phyloP scores from a whole-genome alignment of 2,113 vertebrate genomes.

The Hippocampus guttulatus region DNA sequence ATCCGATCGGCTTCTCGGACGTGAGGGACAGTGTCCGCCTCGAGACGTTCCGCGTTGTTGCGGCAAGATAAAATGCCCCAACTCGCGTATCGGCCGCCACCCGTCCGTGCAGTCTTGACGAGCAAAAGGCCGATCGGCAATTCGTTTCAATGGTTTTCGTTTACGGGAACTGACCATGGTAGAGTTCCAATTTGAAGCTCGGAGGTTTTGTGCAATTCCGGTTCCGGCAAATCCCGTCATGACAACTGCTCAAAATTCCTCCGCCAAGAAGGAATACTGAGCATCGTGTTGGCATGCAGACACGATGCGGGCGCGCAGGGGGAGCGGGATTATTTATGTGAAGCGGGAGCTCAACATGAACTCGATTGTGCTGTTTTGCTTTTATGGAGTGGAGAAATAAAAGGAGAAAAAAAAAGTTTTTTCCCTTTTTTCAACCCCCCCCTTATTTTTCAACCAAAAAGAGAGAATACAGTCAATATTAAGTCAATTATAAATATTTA shows the following conservation, averaged over 20 bases:
- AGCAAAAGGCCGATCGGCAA: no score
- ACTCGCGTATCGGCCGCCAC: no score
- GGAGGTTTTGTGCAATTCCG: neutral
- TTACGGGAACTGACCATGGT: no score
- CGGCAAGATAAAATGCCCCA: no score
- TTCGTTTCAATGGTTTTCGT: no score
- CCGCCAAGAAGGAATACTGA: slow-evolving; percentile 37
- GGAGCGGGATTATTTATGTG: slow-evolving; percentile 54
- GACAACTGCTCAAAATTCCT: slow-evolving; percentile 33
- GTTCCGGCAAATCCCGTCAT: neutral
- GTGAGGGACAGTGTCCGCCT: no score
- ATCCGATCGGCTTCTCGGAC: no score
- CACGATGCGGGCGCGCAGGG: slow-evolving; percentile 10
- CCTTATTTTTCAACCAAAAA: slow-evolving; percentile 58
- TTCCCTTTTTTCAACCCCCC: slow-evolving; percentile 35
- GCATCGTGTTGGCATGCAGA: slow-evolving; percentile 25
- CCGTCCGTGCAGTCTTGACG: no score
- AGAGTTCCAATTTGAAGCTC: neutral
- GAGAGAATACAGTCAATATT: slow-evolving; percentile 73
- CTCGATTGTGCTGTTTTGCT: slow-evolving; percentile 45
- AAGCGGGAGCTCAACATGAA: slow-evolving; percentile 43
- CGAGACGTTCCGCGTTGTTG: no score
- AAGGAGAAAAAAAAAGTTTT: slow-evolving; percentile 27
- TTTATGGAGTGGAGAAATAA: slow-evolving; percentile 1
- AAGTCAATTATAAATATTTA: slow-evolving; percentile 82